Evolutionary conservation across 2,888 invertebrate species (phyloP), one percentile per base, ranked within the genome.

Genomic region (Mesorhabditis spiculigera): DNA sequence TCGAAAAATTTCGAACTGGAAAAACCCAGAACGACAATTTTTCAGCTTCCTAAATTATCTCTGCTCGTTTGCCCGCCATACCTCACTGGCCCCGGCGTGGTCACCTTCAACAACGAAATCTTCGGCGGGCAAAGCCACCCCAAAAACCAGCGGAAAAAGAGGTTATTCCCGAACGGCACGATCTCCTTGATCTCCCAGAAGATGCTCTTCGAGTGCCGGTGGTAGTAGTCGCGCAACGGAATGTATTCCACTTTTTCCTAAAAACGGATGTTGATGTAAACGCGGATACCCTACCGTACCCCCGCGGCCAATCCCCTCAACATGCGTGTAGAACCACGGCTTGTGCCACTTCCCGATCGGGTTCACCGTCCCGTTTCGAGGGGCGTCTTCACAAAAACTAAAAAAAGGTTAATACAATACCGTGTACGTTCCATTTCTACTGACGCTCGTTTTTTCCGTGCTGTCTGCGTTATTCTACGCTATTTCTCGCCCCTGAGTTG

Each of bases 121-220:
- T 93, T 93, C 0, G 92, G 92, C 0, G 93, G 93, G 87, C 92
- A 90, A 87, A 92, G 88, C 93, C 93, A 93, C 0, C 93, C 93
- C 71, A 92, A 89, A 10, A 92, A 86, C 76, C 88, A 89, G 0
- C 93, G 90, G 87, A 93, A 93, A 44, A 92, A 45, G 0, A 89
- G 84, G 83, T 91, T 89, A 87, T 93, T 93, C 43, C 93, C 93
- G 86, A 93, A 93, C 0, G 93, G 91, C 70, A 93, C 90, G 67
- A 93, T 92, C 78, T 93, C 92, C 91, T 91, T 90, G 44, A 93
- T 86, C 87, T 93, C 92, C 93, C 93, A 93, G 87, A 93, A 93
- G 72, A 93, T 88, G 75, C 92, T 91, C 75, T 90, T 89, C 0
- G 92, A 91, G 82, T 93, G 93, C 67, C 93, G 88, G 86, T 93